phyloP scores from a whole-genome alignment of 2,797 vertebrate species.

The Sebastes alutus region DNA sequence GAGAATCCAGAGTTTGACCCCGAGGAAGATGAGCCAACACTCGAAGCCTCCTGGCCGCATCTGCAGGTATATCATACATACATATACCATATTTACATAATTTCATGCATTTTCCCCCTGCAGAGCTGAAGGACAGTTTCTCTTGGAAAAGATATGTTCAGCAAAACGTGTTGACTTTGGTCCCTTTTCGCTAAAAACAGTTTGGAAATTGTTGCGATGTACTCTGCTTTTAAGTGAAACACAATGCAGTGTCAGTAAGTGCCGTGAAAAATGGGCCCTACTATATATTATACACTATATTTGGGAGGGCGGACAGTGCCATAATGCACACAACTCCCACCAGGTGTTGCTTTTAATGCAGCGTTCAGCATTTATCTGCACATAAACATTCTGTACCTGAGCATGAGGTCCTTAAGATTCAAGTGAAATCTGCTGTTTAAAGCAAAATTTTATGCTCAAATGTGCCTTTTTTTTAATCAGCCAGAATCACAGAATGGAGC shows the following conservation, averaged over 20 bases:
- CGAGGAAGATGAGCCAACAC: slow-evolving; percentile 93
- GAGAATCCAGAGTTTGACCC: slow-evolving; percentile 96
- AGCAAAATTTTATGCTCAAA: neutral
- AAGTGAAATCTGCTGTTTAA: slow-evolving; percentile 12
- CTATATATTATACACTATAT: neutral
- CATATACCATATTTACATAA: neutral
- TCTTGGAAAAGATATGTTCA: neutral
- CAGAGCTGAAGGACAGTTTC: neutral
- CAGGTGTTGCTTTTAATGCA: slow-evolving; percentile 33
- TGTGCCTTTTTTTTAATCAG: neutral
- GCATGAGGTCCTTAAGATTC: neutral
- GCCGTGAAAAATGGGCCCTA: slow-evolving; percentile 7
- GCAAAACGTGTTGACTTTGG: neutral
- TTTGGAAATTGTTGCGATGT: neutral
- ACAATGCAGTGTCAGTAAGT: slow-evolving; percentile 10
- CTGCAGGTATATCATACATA: slow-evolving; percentile 83
- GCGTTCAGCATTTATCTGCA: slow-evolving; percentile 18
- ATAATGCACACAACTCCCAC: slow-evolving; percentile 21
- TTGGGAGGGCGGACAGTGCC: neutral
- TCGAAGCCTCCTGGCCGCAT: slow-evolving; percentile 94
- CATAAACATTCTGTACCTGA: neutral
- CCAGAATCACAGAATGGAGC: neutral
- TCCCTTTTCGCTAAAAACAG: neutral
- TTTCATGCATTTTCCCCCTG: neutral
- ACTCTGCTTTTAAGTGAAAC: neutral